Conservation (phyloP, 1,140 invertebrate species). For the Camponotus vicinus region DNA sequence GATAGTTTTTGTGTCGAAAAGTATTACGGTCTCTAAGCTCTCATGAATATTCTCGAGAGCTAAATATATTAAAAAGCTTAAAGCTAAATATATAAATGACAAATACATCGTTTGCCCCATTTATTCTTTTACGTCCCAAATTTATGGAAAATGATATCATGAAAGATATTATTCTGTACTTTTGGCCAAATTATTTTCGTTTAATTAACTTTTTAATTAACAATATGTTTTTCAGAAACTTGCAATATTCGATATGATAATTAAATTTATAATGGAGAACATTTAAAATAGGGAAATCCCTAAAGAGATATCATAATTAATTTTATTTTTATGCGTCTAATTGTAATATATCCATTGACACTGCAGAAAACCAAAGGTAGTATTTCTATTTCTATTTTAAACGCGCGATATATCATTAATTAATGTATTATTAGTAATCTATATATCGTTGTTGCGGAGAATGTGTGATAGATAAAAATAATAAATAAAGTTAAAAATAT, state of each 20-base stretch:
- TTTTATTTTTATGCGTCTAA: constrained; percentile 9
- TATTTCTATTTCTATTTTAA: not conserved
- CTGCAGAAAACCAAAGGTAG: not conserved
- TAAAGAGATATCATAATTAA: not conserved
- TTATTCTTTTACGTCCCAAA: not conserved
- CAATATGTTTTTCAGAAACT: constrained; percentile 4
- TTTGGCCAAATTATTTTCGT: no score
- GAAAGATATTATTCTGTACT: no score
- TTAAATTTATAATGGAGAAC: not conserved
- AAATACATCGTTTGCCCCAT: not conserved
- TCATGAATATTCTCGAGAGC: not conserved
- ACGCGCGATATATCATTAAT: not conserved
- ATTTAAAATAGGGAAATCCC: not conserved
- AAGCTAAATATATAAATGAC: not conserved
- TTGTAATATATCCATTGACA: not conserved
- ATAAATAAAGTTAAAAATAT: not conserved
- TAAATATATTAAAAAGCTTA: no score
- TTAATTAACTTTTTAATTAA: not conserved
- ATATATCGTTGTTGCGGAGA: not conserved
- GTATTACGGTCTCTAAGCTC: no score
- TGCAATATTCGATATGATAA: not conserved
- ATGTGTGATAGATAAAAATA: not conserved
- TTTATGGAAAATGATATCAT: not conserved
- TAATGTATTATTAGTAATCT: not conserved
- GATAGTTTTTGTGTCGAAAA: not conserved